Evolutionary conservation across 1,140 invertebrate species (phyloP).

Genomic region (Gerris buenoi): DNA sequence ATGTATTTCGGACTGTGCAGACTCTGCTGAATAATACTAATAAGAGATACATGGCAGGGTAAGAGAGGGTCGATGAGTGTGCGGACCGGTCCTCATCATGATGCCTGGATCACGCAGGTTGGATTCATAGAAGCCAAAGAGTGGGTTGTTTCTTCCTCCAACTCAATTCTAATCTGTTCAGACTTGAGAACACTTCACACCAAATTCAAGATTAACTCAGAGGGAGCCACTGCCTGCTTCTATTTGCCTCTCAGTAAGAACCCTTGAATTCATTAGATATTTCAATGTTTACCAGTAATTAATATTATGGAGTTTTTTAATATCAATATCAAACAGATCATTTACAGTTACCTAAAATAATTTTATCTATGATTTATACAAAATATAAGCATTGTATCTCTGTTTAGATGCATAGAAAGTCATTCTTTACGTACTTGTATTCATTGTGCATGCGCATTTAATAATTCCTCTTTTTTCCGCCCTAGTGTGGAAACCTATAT

Average conservation of each 20-base stretch:
- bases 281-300: no score
- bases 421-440: no score
- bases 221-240: background rate
- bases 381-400: no score
- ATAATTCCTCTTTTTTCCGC: no score
- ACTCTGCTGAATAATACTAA: background rate
- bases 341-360: no score
- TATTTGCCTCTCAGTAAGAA: background rate
- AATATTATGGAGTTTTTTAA: no score
- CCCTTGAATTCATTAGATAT: no score
- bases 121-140: background rate
- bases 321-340: no score
- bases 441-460: no score
- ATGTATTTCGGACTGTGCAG: background rate
- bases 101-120: background rate
- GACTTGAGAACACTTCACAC: background rate
- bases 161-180: background rate
- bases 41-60: background rate
- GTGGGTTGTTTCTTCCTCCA: background rate
- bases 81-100: background rate
- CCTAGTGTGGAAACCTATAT: no score
- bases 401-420: no score
- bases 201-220: background rate
- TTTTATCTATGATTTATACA: no score
- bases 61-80: background rate